A percentile compares a stretch with the other conserved stretches of the same genome.
phyloP scores from a whole-genome alignment of 2,113 vertebrate species.

The Cyanoderma ruficeps region DNA sequence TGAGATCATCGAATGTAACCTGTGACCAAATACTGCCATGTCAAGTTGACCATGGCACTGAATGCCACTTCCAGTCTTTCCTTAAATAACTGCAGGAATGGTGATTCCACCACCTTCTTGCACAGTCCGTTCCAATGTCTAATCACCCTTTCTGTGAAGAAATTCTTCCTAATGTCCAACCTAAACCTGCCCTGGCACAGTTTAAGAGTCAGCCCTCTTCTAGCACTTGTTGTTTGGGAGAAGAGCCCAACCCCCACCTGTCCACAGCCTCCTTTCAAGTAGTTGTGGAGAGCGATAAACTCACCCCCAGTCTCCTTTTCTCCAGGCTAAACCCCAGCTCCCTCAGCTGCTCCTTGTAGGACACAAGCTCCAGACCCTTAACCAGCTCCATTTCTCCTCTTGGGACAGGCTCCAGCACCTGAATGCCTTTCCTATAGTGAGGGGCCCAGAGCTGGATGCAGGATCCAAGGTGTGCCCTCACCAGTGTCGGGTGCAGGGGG shows the following conservation, averaged over 20 bases:
- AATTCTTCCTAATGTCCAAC: neutral
- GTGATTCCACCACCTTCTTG: neutral
- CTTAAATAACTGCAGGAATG: neutral
- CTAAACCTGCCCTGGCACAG: neutral
- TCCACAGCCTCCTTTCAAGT: neutral
- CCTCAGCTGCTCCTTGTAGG: too few relatives aligned
- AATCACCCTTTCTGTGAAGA: neutral
- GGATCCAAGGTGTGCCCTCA: rapidly evolving
- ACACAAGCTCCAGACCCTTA: neutral
- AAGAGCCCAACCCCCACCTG: neutral
- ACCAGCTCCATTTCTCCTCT: neutral
- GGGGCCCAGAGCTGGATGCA: too few relatives aligned
- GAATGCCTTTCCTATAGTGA: neutral
- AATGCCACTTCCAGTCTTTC: neutral
- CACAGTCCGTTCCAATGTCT: neutral
- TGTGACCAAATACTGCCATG: neutral
- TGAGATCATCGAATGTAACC: neutral
- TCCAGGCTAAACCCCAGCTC: neutral
- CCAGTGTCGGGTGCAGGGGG: rapidly evolving
- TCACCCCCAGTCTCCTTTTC: neutral
- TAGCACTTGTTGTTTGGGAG: rapidly evolving
- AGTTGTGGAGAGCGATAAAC: neutral
- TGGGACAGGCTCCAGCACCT: neutral
- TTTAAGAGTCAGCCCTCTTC: neutral
- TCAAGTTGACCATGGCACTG: neutral